Base-by-base conservation (phyloP, 2,113 vertebrate genomes). In the Podilymbus podiceps region DNA sequence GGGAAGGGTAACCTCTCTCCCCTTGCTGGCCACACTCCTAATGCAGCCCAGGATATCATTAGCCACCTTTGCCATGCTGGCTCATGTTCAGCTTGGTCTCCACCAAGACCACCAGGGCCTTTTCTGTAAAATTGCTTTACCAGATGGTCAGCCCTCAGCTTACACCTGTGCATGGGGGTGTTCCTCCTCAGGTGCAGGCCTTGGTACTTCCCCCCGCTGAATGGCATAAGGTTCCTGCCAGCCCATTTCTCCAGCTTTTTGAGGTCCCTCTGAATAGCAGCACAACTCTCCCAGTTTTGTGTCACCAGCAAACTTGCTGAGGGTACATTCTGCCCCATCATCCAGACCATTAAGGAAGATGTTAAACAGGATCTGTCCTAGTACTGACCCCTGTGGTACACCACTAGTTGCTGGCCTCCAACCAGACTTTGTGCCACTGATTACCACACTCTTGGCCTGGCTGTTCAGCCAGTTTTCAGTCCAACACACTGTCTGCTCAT, bases 301-400 rank as follows among this genome's bases (percentile, higher is more conserved):
- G 38, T 18, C 46, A 53, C 31, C 33, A 38, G 31, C 27, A 69
- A 69, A 66, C n/a, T 40, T 49, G n/a, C 23, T 28, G 42, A 58
- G 18, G 42, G 28, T 56, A 74, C 16, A 15, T 23, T 74, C 59
- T 44, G 55, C 12, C 68, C 12, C 28, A 8, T 38, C 62, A 60
- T 23, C 23, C 33, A 75, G 23, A 68, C 15, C 47, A 76, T 76
- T 40, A 53, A 67, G 22, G 15, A 44, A 38, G 31, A 53, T 23
- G 12, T 60, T 67, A 82, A 82, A 52, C 0, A 3, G 23, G 19
- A 44, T 40, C 62, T 68, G 46, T 46, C 16, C 28, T 47, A 15
- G 8, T 28, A 47, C 1, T 55, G 40, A 60, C 8, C 19, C 11
- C 23, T 53, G 33, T 0, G 0, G 53, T 60, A 75, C 47, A 68